These are phyloP conservation scores for Sarcophaga peregrina DNA, from an alignment of 1,140 invertebrate species.

Conservation along the genomic window DNA sequence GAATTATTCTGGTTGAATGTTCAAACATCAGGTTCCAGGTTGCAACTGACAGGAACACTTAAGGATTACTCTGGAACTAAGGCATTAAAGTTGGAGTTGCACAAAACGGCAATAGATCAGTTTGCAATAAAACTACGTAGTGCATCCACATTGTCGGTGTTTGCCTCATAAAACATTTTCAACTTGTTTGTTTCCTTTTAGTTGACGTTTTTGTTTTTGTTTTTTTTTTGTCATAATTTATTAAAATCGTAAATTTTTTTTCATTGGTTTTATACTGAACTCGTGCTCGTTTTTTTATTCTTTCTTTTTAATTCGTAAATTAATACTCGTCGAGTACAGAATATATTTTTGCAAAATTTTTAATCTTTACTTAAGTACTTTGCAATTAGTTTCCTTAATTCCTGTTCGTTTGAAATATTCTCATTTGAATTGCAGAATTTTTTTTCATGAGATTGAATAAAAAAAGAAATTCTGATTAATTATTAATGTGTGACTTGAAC, in stretches of 20 bases:
- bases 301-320: not conserved
- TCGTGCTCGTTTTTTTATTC: not conserved
- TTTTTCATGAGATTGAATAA: not conserved
- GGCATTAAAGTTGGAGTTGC: no score
- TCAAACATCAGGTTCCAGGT: no score
- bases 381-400: slow-evolving; percentile 64
- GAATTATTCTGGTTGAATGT: no score
- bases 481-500: slow-evolving; percentile 5
- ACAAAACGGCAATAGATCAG: no score
- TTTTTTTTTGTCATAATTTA: slow-evolving; percentile 1
- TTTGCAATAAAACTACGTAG: no score
- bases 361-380: slow-evolving; percentile 65
- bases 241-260: slow-evolving; percentile 14
- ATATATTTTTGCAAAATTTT: slow-evolving; percentile 52
- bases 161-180: no score
- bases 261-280: not conserved
- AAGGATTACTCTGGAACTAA: no score
- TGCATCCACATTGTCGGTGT: not conserved
- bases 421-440: not conserved
- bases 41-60: no score
- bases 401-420: slow-evolving; percentile 52
- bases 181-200: no score
- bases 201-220: not conserved
- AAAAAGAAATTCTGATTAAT: not conserved
- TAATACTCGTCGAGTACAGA: not conserved